Evolutionary conservation across 2,113 vertebrate genomes (phyloP).

Genomic region (Mus spicilegus): DNA sequence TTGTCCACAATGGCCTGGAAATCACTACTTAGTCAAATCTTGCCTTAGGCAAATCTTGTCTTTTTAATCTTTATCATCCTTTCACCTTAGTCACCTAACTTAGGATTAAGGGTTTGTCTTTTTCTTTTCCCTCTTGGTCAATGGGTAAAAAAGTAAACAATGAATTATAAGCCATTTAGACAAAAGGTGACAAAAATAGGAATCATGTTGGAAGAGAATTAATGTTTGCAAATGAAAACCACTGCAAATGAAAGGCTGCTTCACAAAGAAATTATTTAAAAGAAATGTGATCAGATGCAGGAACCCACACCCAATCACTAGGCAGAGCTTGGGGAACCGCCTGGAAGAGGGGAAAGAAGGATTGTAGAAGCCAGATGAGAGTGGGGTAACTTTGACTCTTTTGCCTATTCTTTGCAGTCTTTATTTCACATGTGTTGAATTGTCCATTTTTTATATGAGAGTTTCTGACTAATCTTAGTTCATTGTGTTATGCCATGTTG

Average conservation of each 20-base stretch:
- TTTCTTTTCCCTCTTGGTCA: neutral
- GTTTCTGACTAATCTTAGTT: neutral
- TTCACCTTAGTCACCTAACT: neutral
- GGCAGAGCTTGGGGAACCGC: neutral
- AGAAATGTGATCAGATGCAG: neutral
- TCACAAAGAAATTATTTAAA: neutral
- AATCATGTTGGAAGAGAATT: neutral
- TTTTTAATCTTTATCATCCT: neutral
- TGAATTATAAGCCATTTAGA: neutral
- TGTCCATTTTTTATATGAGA: neutral
- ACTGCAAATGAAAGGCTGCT: neutral
- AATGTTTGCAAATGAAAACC: neutral
- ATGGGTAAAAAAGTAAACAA: neutral
- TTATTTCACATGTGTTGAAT: neutral
- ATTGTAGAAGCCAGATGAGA: neutral
- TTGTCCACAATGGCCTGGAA: neutral
- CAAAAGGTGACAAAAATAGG: neutral
- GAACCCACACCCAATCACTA: neutral
- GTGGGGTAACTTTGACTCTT: neutral
- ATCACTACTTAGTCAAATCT: neutral
- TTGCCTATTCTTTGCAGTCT: neutral
- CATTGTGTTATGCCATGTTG: neutral
- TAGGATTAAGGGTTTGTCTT: fast-evolving
- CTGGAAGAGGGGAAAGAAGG: neutral
- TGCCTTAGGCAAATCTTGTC: neutral